These are phyloP conservation scores for Myotis planiceps DNA, from an alignment of 2,797 vertebrate genomes.

Conservation along the genomic window DNA sequence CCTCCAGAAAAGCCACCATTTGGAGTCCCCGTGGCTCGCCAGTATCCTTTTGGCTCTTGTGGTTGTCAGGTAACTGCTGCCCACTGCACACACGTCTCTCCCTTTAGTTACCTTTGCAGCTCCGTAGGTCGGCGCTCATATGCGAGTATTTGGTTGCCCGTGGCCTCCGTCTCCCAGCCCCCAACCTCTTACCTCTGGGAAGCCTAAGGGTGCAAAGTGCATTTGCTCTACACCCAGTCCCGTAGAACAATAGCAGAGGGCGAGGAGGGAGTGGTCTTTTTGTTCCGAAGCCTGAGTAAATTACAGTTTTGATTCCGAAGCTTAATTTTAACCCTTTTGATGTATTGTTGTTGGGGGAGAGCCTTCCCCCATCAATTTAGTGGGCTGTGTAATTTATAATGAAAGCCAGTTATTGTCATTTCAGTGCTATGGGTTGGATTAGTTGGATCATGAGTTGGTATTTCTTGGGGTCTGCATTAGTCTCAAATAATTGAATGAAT, in stretches of 20 bases:
- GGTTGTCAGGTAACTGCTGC: background rate
- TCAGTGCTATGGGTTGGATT: slow-evolving; percentile 21
- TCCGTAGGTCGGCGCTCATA: background rate
- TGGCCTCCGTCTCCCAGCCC: background rate
- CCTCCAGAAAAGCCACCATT: slow-evolving; percentile 23
- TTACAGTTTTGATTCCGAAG: slow-evolving; percentile 59
- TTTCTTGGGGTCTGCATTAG: slow-evolving; percentile 43
- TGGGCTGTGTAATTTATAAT: slow-evolving; percentile 71
- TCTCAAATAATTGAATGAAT: background rate
- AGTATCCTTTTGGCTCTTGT: background rate
- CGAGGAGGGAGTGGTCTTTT: slow-evolving; percentile 84
- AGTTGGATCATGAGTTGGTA: slow-evolving; percentile 37
- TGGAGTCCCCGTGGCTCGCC: background rate
- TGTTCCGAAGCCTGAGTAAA: slow-evolving; percentile 77
- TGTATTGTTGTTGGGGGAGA: slow-evolving; percentile 62
- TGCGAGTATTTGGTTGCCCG: background rate
- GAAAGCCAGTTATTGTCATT: slow-evolving; percentile 82
- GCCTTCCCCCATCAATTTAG: slow-evolving; percentile 55
- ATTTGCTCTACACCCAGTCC: slow-evolving; percentile 63
- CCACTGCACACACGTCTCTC: background rate
- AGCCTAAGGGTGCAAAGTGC: slow-evolving; percentile 45
- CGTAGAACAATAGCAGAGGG: slow-evolving; percentile 79
- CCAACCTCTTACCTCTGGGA: background rate
- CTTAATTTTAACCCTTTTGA: slow-evolving; percentile 59
- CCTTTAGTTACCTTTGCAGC: background rate